Conservation (phyloP, 2,888 invertebrate genomes). For the Omphaloscelis lunosa region DNA sequence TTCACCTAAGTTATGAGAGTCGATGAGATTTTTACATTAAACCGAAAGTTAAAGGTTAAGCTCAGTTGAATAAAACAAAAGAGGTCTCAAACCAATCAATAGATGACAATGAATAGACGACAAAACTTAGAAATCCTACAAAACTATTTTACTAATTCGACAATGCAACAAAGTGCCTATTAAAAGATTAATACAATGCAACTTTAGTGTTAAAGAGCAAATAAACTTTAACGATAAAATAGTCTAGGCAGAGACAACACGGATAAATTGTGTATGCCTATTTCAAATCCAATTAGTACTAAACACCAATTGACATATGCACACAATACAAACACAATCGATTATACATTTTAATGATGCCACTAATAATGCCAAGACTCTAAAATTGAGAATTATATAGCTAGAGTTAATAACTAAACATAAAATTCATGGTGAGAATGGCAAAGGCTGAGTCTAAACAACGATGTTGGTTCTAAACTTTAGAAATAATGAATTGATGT, state of each 20-base stretch:
- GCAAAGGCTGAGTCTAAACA: slow-evolving; percentile 5
- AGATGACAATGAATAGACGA: neutral
- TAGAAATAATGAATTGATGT: slow-evolving; percentile 4
- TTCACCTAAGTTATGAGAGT: neutral
- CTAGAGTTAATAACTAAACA: slow-evolving; percentile 20
- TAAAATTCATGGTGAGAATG: slow-evolving; percentile 13
- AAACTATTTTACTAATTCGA: slow-evolving; percentile 1
- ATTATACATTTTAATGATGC: slow-evolving; percentile 31
- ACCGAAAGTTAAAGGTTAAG: neutral
- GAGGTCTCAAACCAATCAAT: neutral
- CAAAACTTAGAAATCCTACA: slow-evolving; percentile 2
- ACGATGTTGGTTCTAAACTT: neutral
- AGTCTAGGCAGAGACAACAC: slow-evolving; percentile 12
- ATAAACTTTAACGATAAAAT: slow-evolving; percentile 43
- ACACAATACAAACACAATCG: slow-evolving; percentile 40
- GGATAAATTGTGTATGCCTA: slow-evolving; percentile 8
- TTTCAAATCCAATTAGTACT: slow-evolving; percentile 49
- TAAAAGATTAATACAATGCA: slow-evolving; percentile 48
- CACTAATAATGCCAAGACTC: slow-evolving; percentile 12
- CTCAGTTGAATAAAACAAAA: slow-evolving; percentile 8
- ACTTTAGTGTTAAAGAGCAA: slow-evolving; percentile 12
- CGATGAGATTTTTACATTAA: neutral
- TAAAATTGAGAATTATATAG: slow-evolving; percentile 18
- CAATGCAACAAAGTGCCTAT: slow-evolving; percentile 25
- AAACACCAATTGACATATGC: slow-evolving; percentile 38